Conservation (phyloP, 2,113 vertebrate genomes). For the Leptosomus discolor region DNA sequence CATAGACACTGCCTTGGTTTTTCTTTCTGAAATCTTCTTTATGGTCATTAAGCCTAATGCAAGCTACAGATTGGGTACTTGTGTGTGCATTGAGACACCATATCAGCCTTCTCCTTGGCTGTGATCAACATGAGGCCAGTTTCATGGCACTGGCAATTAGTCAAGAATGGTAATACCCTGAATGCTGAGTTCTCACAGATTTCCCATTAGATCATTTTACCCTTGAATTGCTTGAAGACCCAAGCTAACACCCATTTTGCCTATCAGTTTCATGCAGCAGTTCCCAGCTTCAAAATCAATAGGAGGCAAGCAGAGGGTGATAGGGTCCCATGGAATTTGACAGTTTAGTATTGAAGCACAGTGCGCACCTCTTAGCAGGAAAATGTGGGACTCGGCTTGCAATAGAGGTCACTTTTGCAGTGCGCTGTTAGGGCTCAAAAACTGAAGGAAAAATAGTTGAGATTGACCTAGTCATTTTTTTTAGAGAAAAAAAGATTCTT, state of each 20-base stretch:
- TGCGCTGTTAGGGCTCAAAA: not conserved
- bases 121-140: not conserved
- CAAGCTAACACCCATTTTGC: not conserved
- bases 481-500: not conserved
- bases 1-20: not conserved
- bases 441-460: not conserved
- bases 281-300: not conserved
- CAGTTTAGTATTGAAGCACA: not conserved
- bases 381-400: not conserved
- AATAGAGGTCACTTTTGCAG: not conserved
- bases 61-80: not conserved
- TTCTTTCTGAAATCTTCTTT: slow-evolving; percentile 11
- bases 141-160: not conserved
- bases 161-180: not conserved
- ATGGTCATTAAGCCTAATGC: not conserved
- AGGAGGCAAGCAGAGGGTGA: not conserved
- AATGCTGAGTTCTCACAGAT: not conserved
- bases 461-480: not conserved
- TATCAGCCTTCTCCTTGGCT: not conserved
- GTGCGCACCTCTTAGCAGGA: not conserved
- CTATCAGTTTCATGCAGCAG: not conserved
- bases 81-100: not conserved
- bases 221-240: not conserved
- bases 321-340: not conserved
- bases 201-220: not conserved